Evolutionary conservation across 2,888 invertebrate species (phyloP), one percentile per base, ranked within the genome.

Genomic region (Steromphala cineraria): DNA sequence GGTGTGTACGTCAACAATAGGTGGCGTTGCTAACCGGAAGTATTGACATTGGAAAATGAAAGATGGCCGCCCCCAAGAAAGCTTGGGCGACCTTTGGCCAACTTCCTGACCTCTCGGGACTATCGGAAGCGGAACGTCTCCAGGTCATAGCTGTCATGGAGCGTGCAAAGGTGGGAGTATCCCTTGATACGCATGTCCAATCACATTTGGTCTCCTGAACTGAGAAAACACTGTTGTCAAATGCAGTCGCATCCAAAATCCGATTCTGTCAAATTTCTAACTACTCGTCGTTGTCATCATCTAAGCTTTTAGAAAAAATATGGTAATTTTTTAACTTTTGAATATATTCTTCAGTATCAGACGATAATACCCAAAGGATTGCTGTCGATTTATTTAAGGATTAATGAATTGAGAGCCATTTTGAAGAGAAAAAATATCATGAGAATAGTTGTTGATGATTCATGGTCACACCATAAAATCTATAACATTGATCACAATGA

Each of bases 141-240:
- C 90, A 92, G 83, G 88, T 92, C 31, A 86, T 90, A 62, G 90
- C 89, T 67, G 91, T 92, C 36, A 90, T 92, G 89, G 89, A 90
- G 82, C 83, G 87, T 79, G 91, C 91, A 31, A 89, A 92, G 90
- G 91, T 92, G 85, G 79, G 81, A 71, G 80, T 81, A 24, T 79
- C 78, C 62, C 8, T n/a, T 46, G 15, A 24, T 8, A 13, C 19
- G 36, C 24, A 52, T 75, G 53, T 46, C n/a, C 19, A 24, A 24
- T 52, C 75, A 10, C 46, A 10, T 46, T 46, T 5, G 46, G 46
- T 46, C 46, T 46, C 46, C 7, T 46, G 7, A 46, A 10, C 46
- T 10, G 4, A 46, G 46, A 46, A 46, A 46, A 46, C 46, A 46
- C 46, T 10, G 46, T 46, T 46, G 46, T 13, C 46, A 46, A 46